Evolutionary conservation across 2,888 invertebrate genomes (phyloP), one percentile per base, ranked within the genome.

Genomic region (Cyaniris semiargus): DNA sequence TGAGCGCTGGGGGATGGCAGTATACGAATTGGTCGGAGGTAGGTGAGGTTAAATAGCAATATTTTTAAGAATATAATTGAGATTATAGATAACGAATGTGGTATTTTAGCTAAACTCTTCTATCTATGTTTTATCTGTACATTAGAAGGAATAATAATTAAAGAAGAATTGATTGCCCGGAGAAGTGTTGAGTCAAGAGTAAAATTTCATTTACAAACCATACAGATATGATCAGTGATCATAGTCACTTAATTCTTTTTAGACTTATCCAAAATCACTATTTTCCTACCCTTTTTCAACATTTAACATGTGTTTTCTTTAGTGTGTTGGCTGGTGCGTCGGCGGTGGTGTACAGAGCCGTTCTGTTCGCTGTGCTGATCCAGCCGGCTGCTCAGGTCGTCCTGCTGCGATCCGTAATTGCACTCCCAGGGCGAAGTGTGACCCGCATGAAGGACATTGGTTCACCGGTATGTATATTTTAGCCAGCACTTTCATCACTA

Each of bases 301-400:
- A 38, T 38, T 60, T 4, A n/a, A n/a, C 58, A 21, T 58, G 3
- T 58, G 10, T 4, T 31, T 31, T 66, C 21, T 13, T 15, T 34
- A 96, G 94, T 97, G 97, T 85, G 96, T 97, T 27, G 95, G 95
- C 60, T 95, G 95, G 85, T 98, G 97, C 84, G 89, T 92, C 1
- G 97, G 97, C 0, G 95, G 95, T 0, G 97, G 97, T 0, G 88
- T 96, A 0, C 97, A 97, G 86, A 96, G 95, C 7, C 94, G 98
- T 56, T 94, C 95, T 38, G 95, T 97, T 0, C 94, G 96, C 21
- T 98, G 98, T 83, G 91, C 94, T 0, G 97, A 96, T 82, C 95
- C 95, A 0, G 95, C 95, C 0, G 95, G 95, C 13, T 95, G 95
- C 83, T 94, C 94, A 80, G 94, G 91, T 81, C 90, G 86, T 18